These are phyloP conservation scores for Lordiphosa collinella DNA, from an alignment of 1,140 invertebrate species.

Conservation along the genomic window DNA sequence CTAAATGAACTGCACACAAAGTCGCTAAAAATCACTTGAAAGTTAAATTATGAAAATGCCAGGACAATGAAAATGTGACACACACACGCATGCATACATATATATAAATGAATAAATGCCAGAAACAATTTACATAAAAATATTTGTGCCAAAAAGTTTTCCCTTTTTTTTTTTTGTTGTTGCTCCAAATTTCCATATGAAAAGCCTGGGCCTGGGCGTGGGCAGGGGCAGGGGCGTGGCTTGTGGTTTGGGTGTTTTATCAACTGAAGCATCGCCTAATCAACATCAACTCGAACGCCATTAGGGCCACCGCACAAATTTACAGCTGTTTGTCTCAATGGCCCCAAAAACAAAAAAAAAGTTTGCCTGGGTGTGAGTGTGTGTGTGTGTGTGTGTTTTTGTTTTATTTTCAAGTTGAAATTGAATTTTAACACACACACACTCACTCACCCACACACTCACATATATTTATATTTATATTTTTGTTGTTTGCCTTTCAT, in stretches of 20 bases:
- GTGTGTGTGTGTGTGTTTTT: constrained; percentile 13
- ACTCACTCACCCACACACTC: neutral
- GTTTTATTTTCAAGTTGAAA: constrained; percentile 54
- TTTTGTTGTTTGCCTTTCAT: constrained; percentile 53
- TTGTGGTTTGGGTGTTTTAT: constrained; percentile 38
- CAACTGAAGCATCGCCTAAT: constrained; percentile 72
- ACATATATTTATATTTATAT: neutral
- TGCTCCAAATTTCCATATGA: constrained; percentile 63
- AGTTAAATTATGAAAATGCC: constrained; percentile 73
- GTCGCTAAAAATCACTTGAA: constrained; percentile 26
- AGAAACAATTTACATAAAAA: constrained; percentile 74
- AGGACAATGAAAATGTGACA: constrained; percentile 36
- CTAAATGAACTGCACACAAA: constrained; percentile 36
- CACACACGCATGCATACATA: constrained; percentile 8
- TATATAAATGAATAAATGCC: constrained; percentile 70
- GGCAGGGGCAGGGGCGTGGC: constrained; percentile 3
- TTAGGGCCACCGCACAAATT: constrained; percentile 68
- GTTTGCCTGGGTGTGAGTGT: no score
- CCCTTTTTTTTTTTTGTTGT: constrained; percentile 17
- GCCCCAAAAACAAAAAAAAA: neutral
- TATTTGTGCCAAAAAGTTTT: constrained; percentile 72
- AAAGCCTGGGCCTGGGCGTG: constrained; percentile 34
- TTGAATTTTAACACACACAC: constrained; percentile 46
- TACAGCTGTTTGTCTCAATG: constrained; percentile 48
- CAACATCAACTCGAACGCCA: constrained; percentile 63